Base-by-base conservation (phyloP, 2,113 vertebrate species). In the Cercopithecus mona region DNA sequence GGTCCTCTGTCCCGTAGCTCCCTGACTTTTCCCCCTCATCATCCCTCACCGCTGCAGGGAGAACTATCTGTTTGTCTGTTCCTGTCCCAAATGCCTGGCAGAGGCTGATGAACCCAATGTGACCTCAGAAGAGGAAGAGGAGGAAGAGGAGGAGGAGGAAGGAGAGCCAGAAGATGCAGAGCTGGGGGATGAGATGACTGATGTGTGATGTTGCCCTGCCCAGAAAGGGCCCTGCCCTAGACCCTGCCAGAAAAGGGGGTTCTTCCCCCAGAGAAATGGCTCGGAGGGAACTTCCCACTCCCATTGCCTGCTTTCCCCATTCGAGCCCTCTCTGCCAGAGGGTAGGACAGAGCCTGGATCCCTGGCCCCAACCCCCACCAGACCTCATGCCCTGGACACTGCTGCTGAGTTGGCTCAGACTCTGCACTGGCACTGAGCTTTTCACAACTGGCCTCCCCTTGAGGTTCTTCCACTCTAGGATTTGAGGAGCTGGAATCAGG, bases 181-280 rank as follows among this genome's bases (percentile, higher is more conserved):
- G 73, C 98, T 99, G 97, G 99, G 99, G 98, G 99, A 99, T 48
- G 99, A 99, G 98, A 99, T 99, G 99, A 99, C 99, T 0, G 99
- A 99, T 0, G 99, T 99, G 98, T 99, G 99, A 99, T 85, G 91
- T 83, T 7, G 73, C 43, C 87, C 25, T 87, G 61, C 75, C 73
- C 38, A 14, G 78, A 93, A 73, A 86, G 40, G 64, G 64, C 90
- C 52, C 50, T 59, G 8, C 48, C 64, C n/a, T 25, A 93, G 81
- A 93, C 59, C 59, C 83, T 92, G 59, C 70, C 20, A 8, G 73
- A 78, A 94, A 75, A 90, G 81, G 94, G 59, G 87, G 57, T 35
- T 90, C 45, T 80, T 85, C 52, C 59, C 48, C 35, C 17, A 87
- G 90, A 93, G 83, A 93, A 57, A 95, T 81, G 83, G 83, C 83